Conservation (phyloP, 2,113 vertebrate species). For the Tapirus terrestris region DNA sequence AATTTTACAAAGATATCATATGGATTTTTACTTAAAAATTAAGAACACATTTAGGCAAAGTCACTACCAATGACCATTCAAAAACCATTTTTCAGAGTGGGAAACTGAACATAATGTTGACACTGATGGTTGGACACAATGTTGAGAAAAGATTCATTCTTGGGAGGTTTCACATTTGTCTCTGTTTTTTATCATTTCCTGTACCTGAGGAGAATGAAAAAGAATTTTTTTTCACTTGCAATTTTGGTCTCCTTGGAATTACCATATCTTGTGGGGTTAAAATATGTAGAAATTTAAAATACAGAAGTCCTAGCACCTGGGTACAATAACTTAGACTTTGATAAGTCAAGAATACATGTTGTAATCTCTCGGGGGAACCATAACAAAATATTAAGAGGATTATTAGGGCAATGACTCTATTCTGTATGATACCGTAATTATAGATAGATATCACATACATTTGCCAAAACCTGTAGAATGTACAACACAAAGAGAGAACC, state of each 20-base stretch:
- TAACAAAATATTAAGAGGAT: not conserved
- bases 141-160: conserved; percentile 42
- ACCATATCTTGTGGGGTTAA: not conserved
- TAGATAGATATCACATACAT: not conserved
- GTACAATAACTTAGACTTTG: conserved; percentile 19
- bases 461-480: not conserved
- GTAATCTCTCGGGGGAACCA: not conserved
- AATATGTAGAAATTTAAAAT: conserved; percentile 27
- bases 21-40: conserved; percentile 36
- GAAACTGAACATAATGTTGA: not conserved
- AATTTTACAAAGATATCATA: not conserved
- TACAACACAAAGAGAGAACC: not conserved
- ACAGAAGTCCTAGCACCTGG: not conserved
- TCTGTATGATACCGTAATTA: not conserved
- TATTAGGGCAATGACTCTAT: not conserved
- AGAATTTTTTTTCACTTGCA: conserved; percentile 43
- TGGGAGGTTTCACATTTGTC: not conserved
- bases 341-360: not conserved
- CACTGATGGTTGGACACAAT: not conserved
- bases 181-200: conserved; percentile 70
- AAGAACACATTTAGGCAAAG: conserved; percentile 47
- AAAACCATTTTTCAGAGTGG: conserved; percentile 6
- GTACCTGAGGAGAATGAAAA: conserved; percentile 71
- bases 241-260: conserved; percentile 47
- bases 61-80: conserved; percentile 5